Conservation (phyloP, 2,888 invertebrate species). For the Tolmerus cingulatus region DNA sequence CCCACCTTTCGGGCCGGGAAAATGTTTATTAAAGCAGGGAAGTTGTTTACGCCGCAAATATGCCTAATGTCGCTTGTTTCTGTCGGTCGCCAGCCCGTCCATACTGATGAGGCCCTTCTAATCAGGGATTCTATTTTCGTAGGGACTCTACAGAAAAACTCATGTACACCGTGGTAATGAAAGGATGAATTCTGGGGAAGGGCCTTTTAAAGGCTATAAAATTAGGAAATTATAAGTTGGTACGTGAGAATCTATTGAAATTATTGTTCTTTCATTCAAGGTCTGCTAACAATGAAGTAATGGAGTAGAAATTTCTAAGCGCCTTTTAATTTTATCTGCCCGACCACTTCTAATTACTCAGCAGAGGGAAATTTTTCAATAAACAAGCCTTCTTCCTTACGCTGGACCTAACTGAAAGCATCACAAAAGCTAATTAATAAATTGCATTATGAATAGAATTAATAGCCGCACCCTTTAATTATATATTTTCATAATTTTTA, state of each 20-base stretch:
- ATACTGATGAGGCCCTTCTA: constrained; percentile 15
- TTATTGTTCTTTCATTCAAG: not conserved
- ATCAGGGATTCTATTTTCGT: constrained; percentile 19
- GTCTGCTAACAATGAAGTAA: not conserved
- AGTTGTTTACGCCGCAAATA: constrained; percentile 24
- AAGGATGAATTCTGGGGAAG: not conserved
- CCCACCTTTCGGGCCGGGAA: constrained; percentile 17
- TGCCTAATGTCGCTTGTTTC: constrained; percentile 21
- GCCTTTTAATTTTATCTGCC: not conserved
- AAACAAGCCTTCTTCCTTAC: too few relatives aligned
- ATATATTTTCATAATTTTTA: too few relatives aligned
- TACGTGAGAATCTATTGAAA: not conserved
- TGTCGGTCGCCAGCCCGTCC: not conserved
- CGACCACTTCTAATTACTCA: not conserved
- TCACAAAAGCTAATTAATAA: too few relatives aligned
- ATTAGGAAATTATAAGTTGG: not conserved
- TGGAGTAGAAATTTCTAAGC: not conserved
- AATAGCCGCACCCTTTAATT: too few relatives aligned
- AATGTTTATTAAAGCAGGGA: constrained; percentile 26
- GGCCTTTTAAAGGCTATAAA: not conserved
- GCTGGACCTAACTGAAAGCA: too few relatives aligned
- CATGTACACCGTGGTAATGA: constrained; percentile 24
- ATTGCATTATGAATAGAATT: too few relatives aligned
- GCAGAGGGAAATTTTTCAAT: too few relatives aligned
- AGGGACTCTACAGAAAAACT: not conserved